These are phyloP conservation scores for Rynchops niger DNA, from an alignment of 2,113 vertebrate species.

Conservation along the genomic window DNA sequence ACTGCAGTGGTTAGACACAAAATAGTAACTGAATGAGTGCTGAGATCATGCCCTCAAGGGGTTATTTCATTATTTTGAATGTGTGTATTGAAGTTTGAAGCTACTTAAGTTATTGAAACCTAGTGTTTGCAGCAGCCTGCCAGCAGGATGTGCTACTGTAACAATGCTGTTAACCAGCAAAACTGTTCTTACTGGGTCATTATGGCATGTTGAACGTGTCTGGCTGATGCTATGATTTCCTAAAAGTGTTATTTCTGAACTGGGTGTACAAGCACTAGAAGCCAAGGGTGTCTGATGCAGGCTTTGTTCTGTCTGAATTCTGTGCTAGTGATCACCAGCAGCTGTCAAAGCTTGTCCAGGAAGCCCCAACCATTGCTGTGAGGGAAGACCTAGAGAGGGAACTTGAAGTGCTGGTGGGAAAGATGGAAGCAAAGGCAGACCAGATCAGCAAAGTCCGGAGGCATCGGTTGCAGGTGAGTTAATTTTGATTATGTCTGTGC, in stretches of 20 bases:
- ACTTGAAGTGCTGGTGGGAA: constrained; percentile 83
- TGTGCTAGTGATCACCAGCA: constrained; percentile 84
- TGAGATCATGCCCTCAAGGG: not conserved
- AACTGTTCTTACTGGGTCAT: not conserved
- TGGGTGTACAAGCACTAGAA: not conserved
- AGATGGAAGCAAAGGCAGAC: constrained; percentile 93
- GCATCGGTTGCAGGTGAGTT: constrained; percentile 82
- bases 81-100: not conserved
- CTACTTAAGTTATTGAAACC: not conserved
- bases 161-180: not conserved
- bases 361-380: constrained; percentile 73
- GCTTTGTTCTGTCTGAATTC: not conserved
- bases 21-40: not conserved
- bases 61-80: not conserved
- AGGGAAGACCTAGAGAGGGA: constrained; percentile 83
- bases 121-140: not conserved
- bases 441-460: constrained; percentile 90
- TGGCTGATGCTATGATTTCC: not conserved
- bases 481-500: not conserved
- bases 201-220: not conserved
- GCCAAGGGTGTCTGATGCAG: not conserved
- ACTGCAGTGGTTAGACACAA: not conserved
- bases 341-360: constrained; percentile 80
- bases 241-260: not conserved
- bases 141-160: not conserved